Conservation (phyloP, 2,888 invertebrate genomes). For the Polyploca ridens region DNA sequence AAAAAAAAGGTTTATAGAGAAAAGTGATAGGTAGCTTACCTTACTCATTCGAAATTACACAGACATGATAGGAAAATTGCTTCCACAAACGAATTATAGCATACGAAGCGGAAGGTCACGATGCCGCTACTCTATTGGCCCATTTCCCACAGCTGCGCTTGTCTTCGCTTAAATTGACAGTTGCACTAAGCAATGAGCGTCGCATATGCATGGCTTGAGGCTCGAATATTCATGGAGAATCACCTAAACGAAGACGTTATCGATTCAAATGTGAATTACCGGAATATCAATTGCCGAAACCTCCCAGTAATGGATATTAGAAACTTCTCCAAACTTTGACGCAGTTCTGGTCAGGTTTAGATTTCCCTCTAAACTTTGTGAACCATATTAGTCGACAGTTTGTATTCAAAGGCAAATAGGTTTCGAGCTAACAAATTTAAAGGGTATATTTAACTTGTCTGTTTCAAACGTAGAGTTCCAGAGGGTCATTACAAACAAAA, state of each 20-base stretch:
- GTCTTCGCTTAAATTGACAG: conserved; percentile 5
- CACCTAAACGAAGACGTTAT: neutral
- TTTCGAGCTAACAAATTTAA: neutral
- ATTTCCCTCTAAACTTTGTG: neutral
- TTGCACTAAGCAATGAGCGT: conserved; percentile 5
- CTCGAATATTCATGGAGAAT: neutral
- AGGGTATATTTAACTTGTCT: neutral
- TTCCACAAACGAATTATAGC: neutral
- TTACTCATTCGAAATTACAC: neutral
- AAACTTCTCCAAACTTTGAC: neutral
- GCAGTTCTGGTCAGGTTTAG: conserved; percentile 1
- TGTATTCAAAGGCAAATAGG: neutral
- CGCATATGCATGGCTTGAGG: neutral
- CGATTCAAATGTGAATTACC: neutral
- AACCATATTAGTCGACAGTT: conserved; percentile 6
- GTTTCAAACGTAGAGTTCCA: neutral
- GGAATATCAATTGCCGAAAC: neutral
- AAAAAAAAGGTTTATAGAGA: no score
- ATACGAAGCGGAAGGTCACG: neutral
- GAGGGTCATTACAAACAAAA: no score
- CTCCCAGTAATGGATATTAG: neutral
- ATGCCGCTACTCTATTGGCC: neutral
- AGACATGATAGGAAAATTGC: neutral
- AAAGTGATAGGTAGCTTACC: neutral
- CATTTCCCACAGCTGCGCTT: neutral